These are phyloP conservation scores for Grus americana DNA, from an alignment of 2,113 vertebrate genomes.

Conservation along the genomic window DNA sequence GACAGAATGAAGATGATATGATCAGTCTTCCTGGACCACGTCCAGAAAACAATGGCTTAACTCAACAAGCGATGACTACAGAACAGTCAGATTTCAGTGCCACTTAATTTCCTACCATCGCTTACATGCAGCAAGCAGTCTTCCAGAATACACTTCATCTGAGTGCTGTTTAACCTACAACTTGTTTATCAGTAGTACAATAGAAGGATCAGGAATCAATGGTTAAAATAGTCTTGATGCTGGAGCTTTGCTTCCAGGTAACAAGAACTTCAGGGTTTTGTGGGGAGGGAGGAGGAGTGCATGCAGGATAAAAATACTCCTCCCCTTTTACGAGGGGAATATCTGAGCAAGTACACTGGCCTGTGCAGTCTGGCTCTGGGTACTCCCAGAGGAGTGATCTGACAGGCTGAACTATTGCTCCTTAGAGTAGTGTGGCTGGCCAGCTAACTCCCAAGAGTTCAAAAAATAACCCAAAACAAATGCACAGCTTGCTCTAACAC, in stretches of 20 bases:
- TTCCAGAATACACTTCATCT: background rate
- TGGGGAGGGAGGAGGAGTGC: background rate
- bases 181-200: background rate
- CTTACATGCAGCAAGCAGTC: background rate
- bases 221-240: background rate
- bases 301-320: background rate
- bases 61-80: background rate
- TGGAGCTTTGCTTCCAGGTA: background rate
- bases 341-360: background rate
- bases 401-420: slow-evolving; percentile 46
- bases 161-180: background rate
- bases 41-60: slow-evolving; percentile 41
- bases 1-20: background rate
- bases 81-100: slow-evolving; percentile 2
- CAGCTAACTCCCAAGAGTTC: slow-evolving; percentile 50
- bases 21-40: background rate
- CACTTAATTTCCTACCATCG: slow-evolving; percentile 39
- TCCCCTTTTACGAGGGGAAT: background rate
- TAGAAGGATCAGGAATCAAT: background rate
- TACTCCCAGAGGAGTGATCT: slow-evolving; percentile 50
- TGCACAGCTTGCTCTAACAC: background rate
- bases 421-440: slow-evolving; percentile 30
- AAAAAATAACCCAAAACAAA: slow-evolving; percentile 60
- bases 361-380: background rate
- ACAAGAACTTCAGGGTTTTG: background rate